phyloP scores from a whole-genome alignment of 2,888 invertebrate species.

The Meandrusa payeni region DNA sequence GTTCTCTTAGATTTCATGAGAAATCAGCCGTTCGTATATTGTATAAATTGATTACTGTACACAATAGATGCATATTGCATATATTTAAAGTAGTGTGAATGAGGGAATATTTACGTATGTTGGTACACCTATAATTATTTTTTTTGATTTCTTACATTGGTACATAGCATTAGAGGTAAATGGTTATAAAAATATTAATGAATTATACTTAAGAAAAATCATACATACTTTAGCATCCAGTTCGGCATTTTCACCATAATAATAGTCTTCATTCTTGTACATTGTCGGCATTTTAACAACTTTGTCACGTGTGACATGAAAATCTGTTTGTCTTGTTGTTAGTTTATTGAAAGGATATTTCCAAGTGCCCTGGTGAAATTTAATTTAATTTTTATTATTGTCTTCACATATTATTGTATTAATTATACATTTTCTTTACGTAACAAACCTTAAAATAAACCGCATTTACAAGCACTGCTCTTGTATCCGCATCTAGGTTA shows the following conservation, averaged over 20 bases:
- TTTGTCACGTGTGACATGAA: slow-evolving; percentile 79
- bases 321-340: slow-evolving; percentile 80
- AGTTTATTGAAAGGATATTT: slow-evolving; percentile 78
- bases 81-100: too few species aligned
- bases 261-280: slow-evolving; percentile 73
- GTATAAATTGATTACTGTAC: too few species aligned
- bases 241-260: slow-evolving; percentile 50
- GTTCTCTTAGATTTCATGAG: too few species aligned
- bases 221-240: slow-evolving; percentile 31
- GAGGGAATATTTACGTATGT: too few species aligned
- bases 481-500: slow-evolving; percentile 73
- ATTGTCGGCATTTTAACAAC: slow-evolving; percentile 85
- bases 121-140: too few species aligned
- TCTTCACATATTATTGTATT: too few species aligned
- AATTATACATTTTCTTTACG: neutral
- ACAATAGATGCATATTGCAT: too few species aligned
- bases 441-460: slow-evolving; percentile 88
- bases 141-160: too few species aligned
- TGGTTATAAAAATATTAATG: too few species aligned
- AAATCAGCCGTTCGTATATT: too few species aligned
- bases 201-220: too few species aligned
- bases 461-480: slow-evolving; percentile 89
- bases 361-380: slow-evolving; percentile 82
- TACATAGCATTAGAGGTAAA: too few species aligned
- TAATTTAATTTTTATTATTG: neutral